Percentiles rank a stretch among this genome's conserved stretches.
phyloP scores from a whole-genome alignment of 1,140 invertebrate species.

The Bombus superbus region DNA sequence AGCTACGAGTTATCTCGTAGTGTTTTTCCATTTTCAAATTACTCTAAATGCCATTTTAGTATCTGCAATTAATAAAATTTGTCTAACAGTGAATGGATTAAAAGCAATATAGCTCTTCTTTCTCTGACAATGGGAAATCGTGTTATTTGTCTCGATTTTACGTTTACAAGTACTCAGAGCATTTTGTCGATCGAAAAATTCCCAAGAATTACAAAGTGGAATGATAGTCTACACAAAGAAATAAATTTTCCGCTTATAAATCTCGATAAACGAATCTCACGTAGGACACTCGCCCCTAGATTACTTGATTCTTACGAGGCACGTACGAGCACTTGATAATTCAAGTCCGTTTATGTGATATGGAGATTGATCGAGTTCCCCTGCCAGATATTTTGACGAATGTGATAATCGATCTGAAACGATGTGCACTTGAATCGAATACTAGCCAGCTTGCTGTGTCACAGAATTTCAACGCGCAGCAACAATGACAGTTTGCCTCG shows the following conservation, averaged over 20 bases:
- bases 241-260: neutral
- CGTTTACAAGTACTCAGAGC: neutral
- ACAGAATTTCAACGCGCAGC: neutral
- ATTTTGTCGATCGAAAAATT: neutral
- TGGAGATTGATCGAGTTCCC: slow-evolving; percentile 11
- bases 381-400: neutral
- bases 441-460: neutral
- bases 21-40: too few relatives aligned
- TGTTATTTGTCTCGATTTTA: neutral
- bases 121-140: too few relatives aligned
- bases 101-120: too few relatives aligned
- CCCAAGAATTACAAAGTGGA: neutral
- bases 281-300: neutral
- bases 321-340: slow-evolving; percentile 28
- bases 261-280: neutral
- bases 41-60: too few relatives aligned
- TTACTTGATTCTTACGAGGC: slow-evolving; percentile 10
- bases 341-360: slow-evolving; percentile 22
- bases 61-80: too few relatives aligned
- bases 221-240: too few relatives aligned
- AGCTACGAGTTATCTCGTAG: too few relatives aligned
- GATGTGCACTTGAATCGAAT: neutral
- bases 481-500: too few relatives aligned
- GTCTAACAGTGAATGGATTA: too few relatives aligned
- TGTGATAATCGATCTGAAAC: slow-evolving; percentile 14